Evolutionary conservation across 2,797 vertebrate genomes (phyloP).

Genomic region (Eleutherodactylus coqui): DNA sequence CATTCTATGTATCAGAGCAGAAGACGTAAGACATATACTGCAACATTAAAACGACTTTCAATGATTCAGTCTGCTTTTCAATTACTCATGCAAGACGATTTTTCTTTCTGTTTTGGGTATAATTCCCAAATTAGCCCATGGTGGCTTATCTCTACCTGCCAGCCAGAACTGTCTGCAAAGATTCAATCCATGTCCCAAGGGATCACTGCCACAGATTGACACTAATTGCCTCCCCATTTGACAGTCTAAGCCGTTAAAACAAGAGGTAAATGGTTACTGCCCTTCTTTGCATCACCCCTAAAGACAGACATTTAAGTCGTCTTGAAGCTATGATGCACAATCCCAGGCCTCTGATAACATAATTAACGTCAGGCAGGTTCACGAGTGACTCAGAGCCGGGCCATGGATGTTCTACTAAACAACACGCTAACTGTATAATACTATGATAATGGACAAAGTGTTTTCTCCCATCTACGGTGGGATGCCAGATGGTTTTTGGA

Average conservation of each 20-base stretch:
- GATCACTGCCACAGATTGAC: slow-evolving; percentile 56
- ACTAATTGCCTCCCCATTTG: slow-evolving; percentile 58
- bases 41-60: background rate
- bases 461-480: background rate
- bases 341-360: background rate
- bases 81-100: background rate
- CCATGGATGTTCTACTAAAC: background rate
- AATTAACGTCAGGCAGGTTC: background rate
- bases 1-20: background rate
- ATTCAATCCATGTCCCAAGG: slow-evolving; percentile 45
- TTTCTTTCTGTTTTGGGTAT: slow-evolving; percentile 17
- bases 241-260: slow-evolving; percentile 49
- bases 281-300: slow-evolving; percentile 14
- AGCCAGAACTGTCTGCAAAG: slow-evolving; percentile 49
- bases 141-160: slow-evolving; percentile 56
- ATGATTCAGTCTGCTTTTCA: slow-evolving; percentile 16
- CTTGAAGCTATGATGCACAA: background rate
- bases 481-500: background rate
- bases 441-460: background rate
- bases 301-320: slow-evolving; percentile 24
- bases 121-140: slow-evolving; percentile 48
- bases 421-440: background rate
- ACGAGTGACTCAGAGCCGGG: background rate
- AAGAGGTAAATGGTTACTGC: slow-evolving; percentile 36
- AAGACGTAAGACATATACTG: background rate